A percentile compares a stretch with the other conserved stretches of the same genome.
Evolutionary conservation across 2,888 invertebrate species (phyloP).

Genomic region (Auanema freiburgensis): DNA sequence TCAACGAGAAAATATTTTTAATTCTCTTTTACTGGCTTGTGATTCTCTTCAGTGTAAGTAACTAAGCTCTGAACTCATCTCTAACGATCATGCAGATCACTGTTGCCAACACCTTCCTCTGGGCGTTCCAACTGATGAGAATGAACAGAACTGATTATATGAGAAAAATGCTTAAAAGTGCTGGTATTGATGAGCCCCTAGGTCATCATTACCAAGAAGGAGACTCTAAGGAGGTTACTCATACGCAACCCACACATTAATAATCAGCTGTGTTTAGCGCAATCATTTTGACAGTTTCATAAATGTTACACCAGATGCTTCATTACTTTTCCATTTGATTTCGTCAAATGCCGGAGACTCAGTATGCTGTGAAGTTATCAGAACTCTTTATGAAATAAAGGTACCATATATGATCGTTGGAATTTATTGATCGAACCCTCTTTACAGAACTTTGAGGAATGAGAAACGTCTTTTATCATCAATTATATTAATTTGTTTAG

Average conservation of each 20-base stretch:
- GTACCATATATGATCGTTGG: too few relatives aligned
- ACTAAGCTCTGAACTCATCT: background rate
- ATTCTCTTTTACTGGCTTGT: constrained; percentile 46
- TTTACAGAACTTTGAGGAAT: too few relatives aligned
- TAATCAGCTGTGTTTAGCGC: background rate
- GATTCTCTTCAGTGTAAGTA: constrained; percentile 23
- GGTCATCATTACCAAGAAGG: background rate
- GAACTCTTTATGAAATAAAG: constrained; percentile 6
- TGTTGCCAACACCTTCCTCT: constrained; percentile 14
- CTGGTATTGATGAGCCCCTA: background rate
- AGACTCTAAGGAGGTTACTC: background rate
- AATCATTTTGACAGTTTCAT: constrained; percentile 1
- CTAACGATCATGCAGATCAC: constrained; percentile 10
- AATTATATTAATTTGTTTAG: too few relatives aligned
- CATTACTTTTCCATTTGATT: constrained; percentile 41
- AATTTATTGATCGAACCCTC: too few relatives aligned
- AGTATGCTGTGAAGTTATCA: constrained; percentile 29
- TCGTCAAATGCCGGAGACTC: constrained; percentile 48
- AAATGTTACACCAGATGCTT: constrained; percentile 24
- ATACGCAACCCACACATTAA: background rate
- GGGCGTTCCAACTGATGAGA: constrained; percentile 9
- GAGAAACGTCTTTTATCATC: too few relatives aligned
- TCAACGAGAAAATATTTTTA: constrained; percentile 59
- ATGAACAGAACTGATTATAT: constrained; percentile 7
- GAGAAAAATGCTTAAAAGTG: constrained; percentile 8